Conservation (phyloP, 2,888 invertebrate species). For the Agonopterix heracliana region DNA sequence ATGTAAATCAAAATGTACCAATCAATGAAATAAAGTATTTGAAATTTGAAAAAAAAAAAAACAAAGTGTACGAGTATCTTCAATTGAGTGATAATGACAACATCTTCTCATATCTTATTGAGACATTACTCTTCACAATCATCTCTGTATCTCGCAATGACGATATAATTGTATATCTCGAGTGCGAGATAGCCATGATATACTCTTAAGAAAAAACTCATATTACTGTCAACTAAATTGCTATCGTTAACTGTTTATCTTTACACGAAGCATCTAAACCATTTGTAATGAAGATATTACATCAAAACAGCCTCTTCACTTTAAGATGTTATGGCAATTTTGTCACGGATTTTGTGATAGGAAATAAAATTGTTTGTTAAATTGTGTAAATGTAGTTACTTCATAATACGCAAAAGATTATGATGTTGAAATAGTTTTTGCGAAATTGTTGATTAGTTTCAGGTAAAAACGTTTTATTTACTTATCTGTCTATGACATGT, state of each 20-base stretch:
- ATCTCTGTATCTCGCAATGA: too few relatives aligned
- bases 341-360: constrained; percentile 34
- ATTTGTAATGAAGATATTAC: constrained; percentile 22
- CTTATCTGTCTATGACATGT: too few relatives aligned
- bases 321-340: constrained; percentile 28
- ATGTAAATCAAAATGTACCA: too few relatives aligned
- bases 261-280: constrained; percentile 16
- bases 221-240: constrained; percentile 9
- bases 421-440: too few relatives aligned
- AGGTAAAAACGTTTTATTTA: too few relatives aligned
- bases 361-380: constrained; percentile 1
- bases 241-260: constrained; percentile 23
- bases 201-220: constrained; percentile 16
- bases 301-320: constrained; percentile 23
- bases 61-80: too few relatives aligned
- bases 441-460: too few relatives aligned
- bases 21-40: too few relatives aligned
- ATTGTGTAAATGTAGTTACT: too few relatives aligned
- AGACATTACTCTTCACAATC: constrained; percentile 20
- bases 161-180: constrained; percentile 13
- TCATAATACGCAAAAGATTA: too few relatives aligned
- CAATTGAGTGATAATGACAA: too few relatives aligned
- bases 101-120: constrained; percentile 25
- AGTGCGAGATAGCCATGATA: constrained; percentile 23
- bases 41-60: too few relatives aligned